These are phyloP conservation scores for Ctenopoma kingsleyae DNA, from an alignment of 2,797 vertebrate species.

Conservation along the genomic window DNA sequence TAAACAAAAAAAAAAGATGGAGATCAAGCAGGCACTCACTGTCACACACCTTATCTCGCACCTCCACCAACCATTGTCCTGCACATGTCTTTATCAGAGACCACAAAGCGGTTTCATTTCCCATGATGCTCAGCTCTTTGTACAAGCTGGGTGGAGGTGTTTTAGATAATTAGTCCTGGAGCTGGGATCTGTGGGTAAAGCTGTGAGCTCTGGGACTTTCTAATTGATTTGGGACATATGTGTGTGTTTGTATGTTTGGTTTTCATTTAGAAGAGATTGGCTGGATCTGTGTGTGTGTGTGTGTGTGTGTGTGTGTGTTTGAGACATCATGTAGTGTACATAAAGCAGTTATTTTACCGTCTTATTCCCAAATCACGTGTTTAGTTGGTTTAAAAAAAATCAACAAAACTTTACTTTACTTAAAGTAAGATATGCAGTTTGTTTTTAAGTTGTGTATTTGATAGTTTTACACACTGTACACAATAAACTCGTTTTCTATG, in stretches of 20 bases:
- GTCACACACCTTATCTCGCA: slow-evolving; percentile 49
- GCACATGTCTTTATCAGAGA: slow-evolving; percentile 48
- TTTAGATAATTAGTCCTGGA: slow-evolving; percentile 67
- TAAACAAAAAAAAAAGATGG: slow-evolving; percentile 62
- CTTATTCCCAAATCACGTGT: not conserved
- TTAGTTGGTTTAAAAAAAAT: not conserved
- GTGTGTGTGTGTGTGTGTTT: slow-evolving; percentile 8
- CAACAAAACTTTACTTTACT: not conserved
- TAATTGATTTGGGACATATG: slow-evolving; percentile 73
- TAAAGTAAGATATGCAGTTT: not conserved
- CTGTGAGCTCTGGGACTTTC: slow-evolving; percentile 69
- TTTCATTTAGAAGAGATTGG: slow-evolving; percentile 68
- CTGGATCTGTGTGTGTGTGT: slow-evolving; percentile 17
- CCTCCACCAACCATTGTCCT: slow-evolving; percentile 45
- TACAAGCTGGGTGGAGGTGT: slow-evolving; percentile 35
- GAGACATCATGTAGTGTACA: not conserved
- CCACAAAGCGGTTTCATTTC: slow-evolving; percentile 47
- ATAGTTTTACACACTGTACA: not conserved
- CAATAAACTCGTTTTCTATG: not conserved
- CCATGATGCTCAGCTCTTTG: slow-evolving; percentile 66
- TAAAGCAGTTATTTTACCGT: not conserved
- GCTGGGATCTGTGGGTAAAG: slow-evolving; percentile 61
- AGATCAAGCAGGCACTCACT: slow-evolving; percentile 80
- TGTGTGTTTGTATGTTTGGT: slow-evolving; percentile 46
- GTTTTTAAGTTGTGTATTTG: not conserved